Conservation (phyloP, 2,797 vertebrate species). For the Loriculus beryllinus region DNA sequence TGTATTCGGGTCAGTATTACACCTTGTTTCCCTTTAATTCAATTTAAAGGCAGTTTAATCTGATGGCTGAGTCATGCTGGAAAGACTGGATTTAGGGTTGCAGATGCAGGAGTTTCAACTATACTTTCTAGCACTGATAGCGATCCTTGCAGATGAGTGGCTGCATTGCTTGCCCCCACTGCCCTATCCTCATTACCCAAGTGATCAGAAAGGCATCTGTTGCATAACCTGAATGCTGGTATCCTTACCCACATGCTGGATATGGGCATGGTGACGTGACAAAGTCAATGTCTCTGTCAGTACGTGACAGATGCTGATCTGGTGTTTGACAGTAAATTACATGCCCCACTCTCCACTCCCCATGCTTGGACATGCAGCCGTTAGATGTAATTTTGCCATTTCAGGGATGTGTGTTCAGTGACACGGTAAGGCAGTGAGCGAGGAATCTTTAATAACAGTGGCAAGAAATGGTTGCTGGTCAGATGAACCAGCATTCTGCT, state of each 20-base stretch:
- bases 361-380: neutral
- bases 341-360: neutral
- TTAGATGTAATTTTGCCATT: neutral
- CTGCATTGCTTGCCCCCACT: neutral
- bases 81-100: neutral
- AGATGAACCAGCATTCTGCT: neutral
- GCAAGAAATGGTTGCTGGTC: neutral
- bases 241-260: neutral
- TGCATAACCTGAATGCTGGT: neutral
- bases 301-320: neutral
- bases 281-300: neutral
- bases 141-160: neutral
- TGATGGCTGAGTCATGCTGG: neutral
- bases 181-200: neutral
- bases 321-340: neutral
- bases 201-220: neutral
- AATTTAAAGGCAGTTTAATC: neutral
- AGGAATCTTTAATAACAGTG: neutral
- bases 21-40: neutral
- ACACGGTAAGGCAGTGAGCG: neutral
- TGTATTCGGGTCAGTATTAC: neutral
- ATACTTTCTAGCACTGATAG: neutral
- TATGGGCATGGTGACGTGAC: accelerated
- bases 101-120: neutral
- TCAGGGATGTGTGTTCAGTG: accelerated